Conservation (phyloP, 2,113 vertebrate genomes). For the Corythaixoides concolor region DNA sequence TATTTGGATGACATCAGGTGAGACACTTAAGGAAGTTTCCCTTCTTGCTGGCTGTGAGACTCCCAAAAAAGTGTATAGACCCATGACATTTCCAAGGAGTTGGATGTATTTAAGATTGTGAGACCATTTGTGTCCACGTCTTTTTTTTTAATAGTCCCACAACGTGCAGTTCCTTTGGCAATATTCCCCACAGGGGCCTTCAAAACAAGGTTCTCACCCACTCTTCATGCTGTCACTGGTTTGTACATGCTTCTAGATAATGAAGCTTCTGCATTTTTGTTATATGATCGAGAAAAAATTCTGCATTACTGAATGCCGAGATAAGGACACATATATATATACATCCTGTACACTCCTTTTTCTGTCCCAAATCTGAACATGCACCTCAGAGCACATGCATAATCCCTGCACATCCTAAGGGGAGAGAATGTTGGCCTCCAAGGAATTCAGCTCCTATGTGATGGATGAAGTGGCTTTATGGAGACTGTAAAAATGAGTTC, state of each 20-base stretch:
- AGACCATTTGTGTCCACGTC: background rate
- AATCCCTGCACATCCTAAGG: background rate
- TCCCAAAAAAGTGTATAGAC: background rate
- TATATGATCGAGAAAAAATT: background rate
- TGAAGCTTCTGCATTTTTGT: background rate
- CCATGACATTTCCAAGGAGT: background rate
- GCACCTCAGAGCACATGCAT: background rate
- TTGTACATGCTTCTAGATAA: background rate
- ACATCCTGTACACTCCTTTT: background rate
- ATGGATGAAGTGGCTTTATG: background rate
- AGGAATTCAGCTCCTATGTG: background rate
- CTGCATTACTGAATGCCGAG: background rate
- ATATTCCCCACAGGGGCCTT: background rate
- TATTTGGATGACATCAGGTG: background rate
- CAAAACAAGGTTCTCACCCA: background rate
- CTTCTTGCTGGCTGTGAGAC: background rate
- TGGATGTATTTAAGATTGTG: background rate
- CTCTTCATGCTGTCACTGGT: background rate
- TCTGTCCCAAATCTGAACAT: background rate
- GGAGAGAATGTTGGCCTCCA: background rate
- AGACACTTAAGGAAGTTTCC: background rate
- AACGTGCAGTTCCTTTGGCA: background rate
- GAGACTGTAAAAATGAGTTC: background rate
- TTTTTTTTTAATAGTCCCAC: background rate
- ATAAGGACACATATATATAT: background rate